Percentiles rank a stretch among this genome's conserved stretches.
These are phyloP conservation scores for Cryptocephalus moraei DNA, from an alignment of 2,888 invertebrate species.

Conservation along the genomic window DNA sequence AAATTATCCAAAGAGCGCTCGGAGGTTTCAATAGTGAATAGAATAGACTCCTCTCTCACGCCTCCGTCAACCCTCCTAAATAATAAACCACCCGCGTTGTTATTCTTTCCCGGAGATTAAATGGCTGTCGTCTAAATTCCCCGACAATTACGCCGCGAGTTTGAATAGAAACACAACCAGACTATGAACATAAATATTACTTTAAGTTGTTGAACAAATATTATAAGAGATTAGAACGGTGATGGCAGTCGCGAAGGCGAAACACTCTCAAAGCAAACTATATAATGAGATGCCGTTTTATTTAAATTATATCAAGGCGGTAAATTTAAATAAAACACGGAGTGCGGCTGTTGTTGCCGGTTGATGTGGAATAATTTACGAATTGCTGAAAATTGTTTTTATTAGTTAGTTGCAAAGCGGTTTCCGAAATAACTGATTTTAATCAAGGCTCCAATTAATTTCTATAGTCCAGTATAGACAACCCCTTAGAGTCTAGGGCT, in stretches of 20 bases:
- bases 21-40: neutral
- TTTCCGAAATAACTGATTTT: too few species aligned
- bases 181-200: conserved; percentile 14
- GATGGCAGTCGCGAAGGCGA: conserved; percentile 9
- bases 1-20: neutral
- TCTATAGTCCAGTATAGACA: too few species aligned
- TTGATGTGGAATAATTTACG: too few species aligned
- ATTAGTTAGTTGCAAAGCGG: too few species aligned
- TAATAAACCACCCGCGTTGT: neutral
- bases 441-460: too few species aligned
- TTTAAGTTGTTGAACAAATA: conserved; percentile 17
- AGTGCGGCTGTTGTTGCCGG: too few species aligned
- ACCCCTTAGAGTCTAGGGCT: too few species aligned
- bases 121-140: conserved; percentile 1
- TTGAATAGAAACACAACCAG: conserved; percentile 6
- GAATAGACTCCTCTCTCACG: neutral
- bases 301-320: conserved; percentile 7
- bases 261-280: conserved; percentile 12
- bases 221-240: conserved; percentile 14
- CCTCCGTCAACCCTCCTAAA: neutral
- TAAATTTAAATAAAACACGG: conserved; percentile 10
- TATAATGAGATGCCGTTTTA: conserved; percentile 13
- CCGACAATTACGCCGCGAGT: conserved; percentile 5
- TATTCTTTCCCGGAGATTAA: neutral
- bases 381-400: too few species aligned